Evolutionary conservation across 2,113 vertebrate genomes (phyloP).

Genomic region (Terrapene triunguis): DNA sequence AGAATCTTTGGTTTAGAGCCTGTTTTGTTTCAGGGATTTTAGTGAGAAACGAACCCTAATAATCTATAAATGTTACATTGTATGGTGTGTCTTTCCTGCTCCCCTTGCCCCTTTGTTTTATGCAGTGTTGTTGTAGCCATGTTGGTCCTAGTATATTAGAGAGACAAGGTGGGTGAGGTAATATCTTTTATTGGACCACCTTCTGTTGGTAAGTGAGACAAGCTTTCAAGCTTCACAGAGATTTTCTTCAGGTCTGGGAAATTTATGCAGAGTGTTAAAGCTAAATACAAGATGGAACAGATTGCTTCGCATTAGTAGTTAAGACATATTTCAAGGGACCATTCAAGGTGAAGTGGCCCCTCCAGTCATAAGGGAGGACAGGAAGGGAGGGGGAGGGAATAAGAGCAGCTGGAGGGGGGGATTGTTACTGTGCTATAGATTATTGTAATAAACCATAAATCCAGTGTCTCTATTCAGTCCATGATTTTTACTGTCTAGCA

Average conservation of each 20-base stretch:
- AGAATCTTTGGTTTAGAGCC: neutral
- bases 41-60: neutral
- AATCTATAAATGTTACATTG: neutral
- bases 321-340: no score
- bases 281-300: neutral
- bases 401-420: no score
- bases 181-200: neutral
- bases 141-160: neutral
- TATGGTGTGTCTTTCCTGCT: neutral
- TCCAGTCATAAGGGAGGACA: no score
- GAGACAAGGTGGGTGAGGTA: neutral
- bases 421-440: no score
- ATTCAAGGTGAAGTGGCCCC: no score
- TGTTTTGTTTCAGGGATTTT: neutral
- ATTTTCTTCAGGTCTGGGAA: neutral
- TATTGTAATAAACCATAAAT: no score
- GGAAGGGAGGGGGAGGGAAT: no score
- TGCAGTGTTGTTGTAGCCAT: neutral
- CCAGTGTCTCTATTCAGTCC: no score
- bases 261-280: neutral
- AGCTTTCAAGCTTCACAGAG: neutral
- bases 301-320: no score
- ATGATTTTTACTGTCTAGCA: no score
- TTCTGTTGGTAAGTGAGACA: neutral
- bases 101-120: neutral